A percentile compares a stretch with the other conserved stretches of the same genome.
Evolutionary conservation across 2,113 vertebrate genomes (phyloP).

Genomic region (Macrotis lagotis): DNA sequence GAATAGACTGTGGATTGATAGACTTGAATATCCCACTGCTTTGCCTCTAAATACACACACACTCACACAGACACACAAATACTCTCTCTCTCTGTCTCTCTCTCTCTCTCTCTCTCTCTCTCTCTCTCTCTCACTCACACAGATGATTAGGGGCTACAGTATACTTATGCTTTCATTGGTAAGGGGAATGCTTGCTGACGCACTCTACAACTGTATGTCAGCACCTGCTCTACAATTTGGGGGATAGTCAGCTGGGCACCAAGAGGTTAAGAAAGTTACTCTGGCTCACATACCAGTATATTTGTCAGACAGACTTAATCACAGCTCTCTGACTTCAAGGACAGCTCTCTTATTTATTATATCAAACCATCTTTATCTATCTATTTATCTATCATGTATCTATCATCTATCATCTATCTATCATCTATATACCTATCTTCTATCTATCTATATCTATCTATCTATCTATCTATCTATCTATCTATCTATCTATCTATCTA

Average conservation of each 20-base stretch:
- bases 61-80: no score
- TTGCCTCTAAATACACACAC: not conserved
- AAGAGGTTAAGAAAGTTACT: not conserved
- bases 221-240: not conserved
- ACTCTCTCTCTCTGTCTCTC: no score
- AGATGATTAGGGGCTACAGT: not conserved
- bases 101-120: no score
- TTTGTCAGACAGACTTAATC: not conserved
- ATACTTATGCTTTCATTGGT: not conserved
- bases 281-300: not conserved
- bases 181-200: not conserved
- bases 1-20: not conserved
- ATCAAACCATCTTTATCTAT: not conserved
- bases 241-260: not conserved
- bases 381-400: not conserved
- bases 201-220: not conserved
- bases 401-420: not conserved
- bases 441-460: not conserved
- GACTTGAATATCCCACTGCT: not conserved
- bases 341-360: not conserved
- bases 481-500: not conserved
- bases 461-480: not conserved
- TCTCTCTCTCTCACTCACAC: no score
- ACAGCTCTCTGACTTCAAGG: not conserved
- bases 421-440: not conserved